A percentile compares a stretch with the other conserved stretches of the same genome.
Conservation (phyloP, 2,797 vertebrate species). For the Echiichthys vipera region DNA sequence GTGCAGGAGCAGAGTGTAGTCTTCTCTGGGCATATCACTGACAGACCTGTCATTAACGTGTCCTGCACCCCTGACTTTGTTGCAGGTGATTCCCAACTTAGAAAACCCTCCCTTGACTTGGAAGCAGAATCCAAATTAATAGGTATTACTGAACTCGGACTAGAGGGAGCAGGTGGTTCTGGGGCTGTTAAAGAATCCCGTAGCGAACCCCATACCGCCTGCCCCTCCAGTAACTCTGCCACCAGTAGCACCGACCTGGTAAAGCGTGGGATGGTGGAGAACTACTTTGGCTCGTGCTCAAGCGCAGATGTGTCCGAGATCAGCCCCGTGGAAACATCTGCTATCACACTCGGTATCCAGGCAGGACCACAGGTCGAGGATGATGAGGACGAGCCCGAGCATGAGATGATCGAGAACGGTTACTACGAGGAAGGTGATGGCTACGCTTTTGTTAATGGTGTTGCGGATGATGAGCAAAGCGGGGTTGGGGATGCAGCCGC, state of each 20-base stretch:
- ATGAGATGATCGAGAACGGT: slow-evolving; percentile 97
- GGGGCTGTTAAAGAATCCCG: slow-evolving; percentile 68
- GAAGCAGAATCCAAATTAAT: slow-evolving; percentile 63
- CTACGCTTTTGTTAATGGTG: slow-evolving; percentile 84
- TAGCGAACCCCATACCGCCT: slow-evolving; percentile 80
- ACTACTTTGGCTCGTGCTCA: slow-evolving; percentile 94
- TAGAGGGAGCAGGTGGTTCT: slow-evolving; percentile 51
- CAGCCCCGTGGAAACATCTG: slow-evolving; percentile 86
- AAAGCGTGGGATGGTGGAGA: slow-evolving; percentile 96
- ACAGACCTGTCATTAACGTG: slow-evolving; percentile 24
- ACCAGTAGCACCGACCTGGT: slow-evolving; percentile 92
- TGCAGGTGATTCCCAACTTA: slow-evolving; percentile 40
- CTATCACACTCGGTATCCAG: slow-evolving; percentile 83
- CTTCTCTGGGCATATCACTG: slow-evolving; percentile 83
- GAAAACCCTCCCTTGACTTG: slow-evolving; percentile 44
- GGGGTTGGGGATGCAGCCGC: slow-evolving; percentile 64
- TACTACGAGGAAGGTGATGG: slow-evolving; percentile 94
- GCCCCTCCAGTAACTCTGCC: slow-evolving; percentile 86
- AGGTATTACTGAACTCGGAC: slow-evolving; percentile 66
- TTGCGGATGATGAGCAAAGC: slow-evolving; percentile 79
- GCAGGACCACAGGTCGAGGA: slow-evolving; percentile 57
- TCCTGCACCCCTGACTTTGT: slow-evolving; percentile 22
- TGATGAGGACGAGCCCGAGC: slow-evolving; percentile 85
- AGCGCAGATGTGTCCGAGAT: slow-evolving; percentile 90
- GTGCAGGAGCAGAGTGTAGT: slow-evolving; percentile 88